A percentile compares a stretch with the other conserved stretches of the same genome.
Evolutionary conservation across 2,113 vertebrate species (phyloP).

Genomic region (Gobio gobio): DNA sequence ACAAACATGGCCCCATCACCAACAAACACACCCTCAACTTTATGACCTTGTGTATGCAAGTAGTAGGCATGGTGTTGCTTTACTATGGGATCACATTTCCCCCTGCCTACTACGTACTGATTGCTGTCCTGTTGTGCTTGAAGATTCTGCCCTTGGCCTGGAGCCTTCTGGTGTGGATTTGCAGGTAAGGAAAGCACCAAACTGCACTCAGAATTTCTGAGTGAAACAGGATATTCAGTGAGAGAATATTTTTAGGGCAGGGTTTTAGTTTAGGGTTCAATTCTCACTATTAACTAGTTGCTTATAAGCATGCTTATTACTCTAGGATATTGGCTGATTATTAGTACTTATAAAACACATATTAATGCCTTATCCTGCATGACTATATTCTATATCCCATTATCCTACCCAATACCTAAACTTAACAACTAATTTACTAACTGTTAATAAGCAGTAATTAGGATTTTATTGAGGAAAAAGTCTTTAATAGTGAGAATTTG

Average conservation of each 20-base stretch:
- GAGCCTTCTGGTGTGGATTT: constrained; percentile 54
- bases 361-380: too few relatives aligned
- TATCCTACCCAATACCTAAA: too few relatives aligned
- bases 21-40: constrained; percentile 65
- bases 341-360: too few relatives aligned
- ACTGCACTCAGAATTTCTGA: not conserved
- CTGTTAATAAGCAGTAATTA: too few relatives aligned
- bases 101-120: constrained; percentile 64
- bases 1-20: constrained; percentile 73
- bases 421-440: too few relatives aligned
- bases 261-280: not conserved
- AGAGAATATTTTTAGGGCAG: not conserved
- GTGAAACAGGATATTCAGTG: not conserved
- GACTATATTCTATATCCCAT: too few relatives aligned
- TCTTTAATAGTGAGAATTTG: too few relatives aligned
- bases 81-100: constrained; percentile 71
- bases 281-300: too few relatives aligned
- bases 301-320: too few relatives aligned
- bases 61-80: constrained; percentile 72
- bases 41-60: constrained; percentile 69
- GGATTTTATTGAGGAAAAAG: too few relatives aligned
- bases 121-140: constrained; percentile 65
- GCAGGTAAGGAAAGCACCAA: constrained; percentile 64
- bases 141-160: constrained; percentile 61
- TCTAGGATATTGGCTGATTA: too few relatives aligned